These are phyloP conservation scores for Ephestia elutella DNA, from an alignment of 1,140 invertebrate genomes.

Conservation along the genomic window DNA sequence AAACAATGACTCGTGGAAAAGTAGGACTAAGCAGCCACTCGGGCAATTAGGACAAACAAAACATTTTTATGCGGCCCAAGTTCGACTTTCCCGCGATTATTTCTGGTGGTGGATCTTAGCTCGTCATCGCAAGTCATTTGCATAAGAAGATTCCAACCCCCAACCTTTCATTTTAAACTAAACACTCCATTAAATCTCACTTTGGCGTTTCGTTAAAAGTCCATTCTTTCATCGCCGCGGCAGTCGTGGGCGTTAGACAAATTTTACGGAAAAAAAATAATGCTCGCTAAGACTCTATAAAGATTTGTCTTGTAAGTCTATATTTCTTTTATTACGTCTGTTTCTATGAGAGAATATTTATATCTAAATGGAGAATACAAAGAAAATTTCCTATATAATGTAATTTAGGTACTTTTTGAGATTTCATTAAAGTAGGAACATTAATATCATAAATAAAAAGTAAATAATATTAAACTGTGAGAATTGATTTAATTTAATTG, in stretches of 20 bases:
- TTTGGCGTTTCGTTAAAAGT: conserved; percentile 6
- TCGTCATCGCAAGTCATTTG: conserved; percentile 34
- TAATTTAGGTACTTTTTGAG: no score
- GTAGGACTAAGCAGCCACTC: conserved; percentile 61
- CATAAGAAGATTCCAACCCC: conserved; percentile 31
- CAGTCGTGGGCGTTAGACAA: not conserved
- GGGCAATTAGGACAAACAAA: conserved; percentile 70
- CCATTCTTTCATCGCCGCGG: conserved; percentile 4
- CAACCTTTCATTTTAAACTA: conserved; percentile 16
- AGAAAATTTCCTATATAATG: no score
- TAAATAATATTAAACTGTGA: no score
- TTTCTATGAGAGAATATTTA: no score
- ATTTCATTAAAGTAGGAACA: no score
- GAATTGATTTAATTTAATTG: no score
- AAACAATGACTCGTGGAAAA: conserved; percentile 68
- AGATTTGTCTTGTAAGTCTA: not conserved
- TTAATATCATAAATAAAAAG: no score
- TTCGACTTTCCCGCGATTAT: conserved; percentile 18
- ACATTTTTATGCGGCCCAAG: conserved; percentile 56
- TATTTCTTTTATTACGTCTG: not conserved
- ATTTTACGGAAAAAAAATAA: not conserved
- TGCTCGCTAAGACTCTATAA: not conserved
- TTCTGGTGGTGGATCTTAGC: conserved; percentile 12
- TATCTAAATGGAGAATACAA: no score
- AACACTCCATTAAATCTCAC: conserved; percentile 11